These are phyloP conservation scores for Rhynchonema sp. DNA, from an alignment of 2,888 invertebrate species.

Conservation along the genomic window DNA sequence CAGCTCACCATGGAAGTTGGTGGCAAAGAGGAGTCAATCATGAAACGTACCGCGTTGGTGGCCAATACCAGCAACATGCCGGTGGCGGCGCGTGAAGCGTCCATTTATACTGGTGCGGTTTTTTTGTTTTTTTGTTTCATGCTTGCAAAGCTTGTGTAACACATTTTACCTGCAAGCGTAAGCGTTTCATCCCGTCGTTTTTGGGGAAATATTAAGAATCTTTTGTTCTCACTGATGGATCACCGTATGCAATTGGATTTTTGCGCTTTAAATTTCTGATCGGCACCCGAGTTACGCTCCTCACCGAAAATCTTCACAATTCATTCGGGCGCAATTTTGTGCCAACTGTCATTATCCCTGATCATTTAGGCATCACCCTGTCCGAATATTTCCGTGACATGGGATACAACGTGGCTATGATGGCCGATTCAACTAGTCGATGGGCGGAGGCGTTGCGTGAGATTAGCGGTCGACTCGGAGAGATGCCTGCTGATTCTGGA, in stretches of 20 bases:
- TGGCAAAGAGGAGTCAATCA: constrained; percentile 80
- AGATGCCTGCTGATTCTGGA: constrained; percentile 76
- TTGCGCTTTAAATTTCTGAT: too few relatives aligned
- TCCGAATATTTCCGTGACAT: constrained; percentile 91
- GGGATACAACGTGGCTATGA: constrained; percentile 99
- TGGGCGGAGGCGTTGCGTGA: constrained; percentile 99
- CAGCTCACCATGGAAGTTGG: constrained; percentile 81
- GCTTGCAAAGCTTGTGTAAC: too few relatives aligned
- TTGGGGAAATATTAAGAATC: too few relatives aligned
- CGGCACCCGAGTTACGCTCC: too few relatives aligned
- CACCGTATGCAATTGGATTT: too few relatives aligned
- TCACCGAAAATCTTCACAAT: too few relatives aligned
- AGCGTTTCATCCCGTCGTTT: too few relatives aligned
- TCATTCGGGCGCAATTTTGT: too few relatives aligned
- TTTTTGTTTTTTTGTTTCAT: too few relatives aligned
- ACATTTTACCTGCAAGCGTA: too few relatives aligned
- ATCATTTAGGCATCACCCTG: constrained; percentile 90
- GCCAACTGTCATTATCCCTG: too few relatives aligned
- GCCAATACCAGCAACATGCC: constrained; percentile 99
- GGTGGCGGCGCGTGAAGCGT: constrained; percentile 97
- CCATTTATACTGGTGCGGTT: constrained; percentile 67
- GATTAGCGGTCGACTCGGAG: constrained; percentile 93
- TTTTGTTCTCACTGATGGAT: too few relatives aligned
- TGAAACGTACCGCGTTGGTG: constrained; percentile 96
- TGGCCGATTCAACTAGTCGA: constrained; percentile 99